Percentiles rank a stretch among this genome's conserved stretches.
These are phyloP conservation scores for Dicerorhinus sumatrensis DNA, from an alignment of 2,113 vertebrate species.

Conservation along the genomic window DNA sequence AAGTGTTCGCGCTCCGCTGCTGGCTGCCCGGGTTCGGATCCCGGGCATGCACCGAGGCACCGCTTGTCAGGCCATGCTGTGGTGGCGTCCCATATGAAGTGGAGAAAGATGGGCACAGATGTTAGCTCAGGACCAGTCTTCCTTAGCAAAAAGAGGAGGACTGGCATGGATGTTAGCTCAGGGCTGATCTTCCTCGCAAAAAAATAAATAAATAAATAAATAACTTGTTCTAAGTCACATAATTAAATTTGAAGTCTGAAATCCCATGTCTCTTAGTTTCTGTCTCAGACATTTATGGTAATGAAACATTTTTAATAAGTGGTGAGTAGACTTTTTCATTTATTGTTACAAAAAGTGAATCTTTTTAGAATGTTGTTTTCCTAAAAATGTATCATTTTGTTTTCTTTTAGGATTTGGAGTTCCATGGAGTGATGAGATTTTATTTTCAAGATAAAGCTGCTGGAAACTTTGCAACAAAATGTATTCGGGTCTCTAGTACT, in stretches of 20 bases:
- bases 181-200: too few relatives aligned
- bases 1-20: too few relatives aligned
- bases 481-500: constrained; percentile 98
- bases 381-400: background rate
- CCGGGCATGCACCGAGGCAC: too few relatives aligned
- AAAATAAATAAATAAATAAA: too few relatives aligned
- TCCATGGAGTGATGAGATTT: constrained; percentile 99
- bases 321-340: background rate
- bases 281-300: background rate
- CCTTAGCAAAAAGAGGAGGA: too few relatives aligned
- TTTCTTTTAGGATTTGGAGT: constrained; percentile 95
- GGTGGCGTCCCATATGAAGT: too few relatives aligned
- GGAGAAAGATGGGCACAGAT: too few relatives aligned
- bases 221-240: background rate
- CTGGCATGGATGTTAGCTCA: too few relatives aligned
- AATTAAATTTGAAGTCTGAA: background rate
- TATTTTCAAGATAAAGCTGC: constrained; percentile 99
- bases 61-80: too few relatives aligned
- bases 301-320: background rate
- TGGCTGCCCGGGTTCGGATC: too few relatives aligned
- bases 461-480: constrained; percentile 99
- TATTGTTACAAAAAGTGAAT: background rate
- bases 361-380: background rate
- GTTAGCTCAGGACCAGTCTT: too few relatives aligned
- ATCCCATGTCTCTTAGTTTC: background rate